A percentile compares a stretch with the other conserved stretches of the same genome.
Evolutionary conservation across 2,113 vertebrate species (phyloP).

Genomic region (Eulacestoma nigropectus): DNA sequence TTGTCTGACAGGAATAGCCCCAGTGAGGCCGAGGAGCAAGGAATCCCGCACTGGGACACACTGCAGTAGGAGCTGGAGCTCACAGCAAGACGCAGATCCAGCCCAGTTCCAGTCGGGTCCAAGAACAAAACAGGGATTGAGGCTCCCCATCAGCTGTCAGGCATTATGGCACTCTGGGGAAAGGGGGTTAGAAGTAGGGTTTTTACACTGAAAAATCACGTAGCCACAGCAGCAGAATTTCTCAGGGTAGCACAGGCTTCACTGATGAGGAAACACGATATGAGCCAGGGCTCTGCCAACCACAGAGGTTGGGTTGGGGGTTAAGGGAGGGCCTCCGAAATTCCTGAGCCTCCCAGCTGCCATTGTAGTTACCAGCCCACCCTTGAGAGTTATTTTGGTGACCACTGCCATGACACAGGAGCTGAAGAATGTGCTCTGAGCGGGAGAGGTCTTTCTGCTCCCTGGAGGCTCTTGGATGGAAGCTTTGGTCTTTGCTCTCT

Average conservation of each 20-base stretch:
- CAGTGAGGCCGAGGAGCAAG: accelerated
- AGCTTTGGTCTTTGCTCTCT: not conserved
- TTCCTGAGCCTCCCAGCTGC: conserved; percentile 57
- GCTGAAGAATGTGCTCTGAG: not conserved
- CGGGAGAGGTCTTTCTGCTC: not conserved
- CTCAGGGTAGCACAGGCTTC: not conserved
- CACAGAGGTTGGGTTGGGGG: not conserved
- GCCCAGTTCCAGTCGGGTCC: not conserved
- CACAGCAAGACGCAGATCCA: accelerated
- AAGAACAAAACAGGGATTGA: not conserved
- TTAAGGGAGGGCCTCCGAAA: not conserved
- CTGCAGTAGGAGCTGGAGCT: not conserved
- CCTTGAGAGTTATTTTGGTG: conserved; percentile 44
- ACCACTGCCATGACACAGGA: not conserved
- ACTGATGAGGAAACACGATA: not conserved
- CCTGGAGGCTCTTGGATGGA: not conserved
- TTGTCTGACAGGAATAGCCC: conserved; percentile 17
- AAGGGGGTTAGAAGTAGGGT: not conserved
- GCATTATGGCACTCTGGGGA: not conserved
- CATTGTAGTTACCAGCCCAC: not conserved
- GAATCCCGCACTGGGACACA: accelerated
- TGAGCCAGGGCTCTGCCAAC: not conserved
- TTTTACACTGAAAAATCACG: not conserved
- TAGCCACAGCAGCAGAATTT: not conserved
- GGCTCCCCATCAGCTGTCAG: not conserved